Evolutionary conservation across 2,797 vertebrate species (phyloP).

Genomic region (Pangasius krempfi): DNA sequence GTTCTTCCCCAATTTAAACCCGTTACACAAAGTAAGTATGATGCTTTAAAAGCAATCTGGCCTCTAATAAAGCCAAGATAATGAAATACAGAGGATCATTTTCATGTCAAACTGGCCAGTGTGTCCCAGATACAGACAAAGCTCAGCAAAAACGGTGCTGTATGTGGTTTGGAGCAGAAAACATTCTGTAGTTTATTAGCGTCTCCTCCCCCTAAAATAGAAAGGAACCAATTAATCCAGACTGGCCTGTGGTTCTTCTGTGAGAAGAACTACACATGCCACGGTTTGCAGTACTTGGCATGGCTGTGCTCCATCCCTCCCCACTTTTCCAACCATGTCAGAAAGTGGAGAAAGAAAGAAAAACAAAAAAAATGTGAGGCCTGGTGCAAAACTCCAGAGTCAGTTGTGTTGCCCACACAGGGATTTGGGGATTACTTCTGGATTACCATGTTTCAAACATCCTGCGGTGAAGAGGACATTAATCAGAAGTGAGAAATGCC

Average conservation of each 20-base stretch:
- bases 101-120: slow-evolving; percentile 1
- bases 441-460: slow-evolving; percentile 77
- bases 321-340: slow-evolving; percentile 52
- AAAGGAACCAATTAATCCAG: slow-evolving; percentile 63
- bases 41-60: slow-evolving; percentile 1
- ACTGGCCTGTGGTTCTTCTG: slow-evolving; percentile 48
- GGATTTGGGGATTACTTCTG: slow-evolving; percentile 68
- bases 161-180: slow-evolving; percentile 41
- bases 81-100: slow-evolving; percentile 8
- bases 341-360: slow-evolving; percentile 39
- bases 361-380: slow-evolving; percentile 26
- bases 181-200: slow-evolving; percentile 58
- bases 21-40: not conserved
- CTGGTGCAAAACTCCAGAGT: slow-evolving; percentile 62
- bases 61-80: not conserved
- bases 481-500: slow-evolving; percentile 58
- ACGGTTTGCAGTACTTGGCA: slow-evolving; percentile 58
- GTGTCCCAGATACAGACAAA: slow-evolving; percentile 16
- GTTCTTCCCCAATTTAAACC: not conserved
- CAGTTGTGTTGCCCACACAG: slow-evolving; percentile 66
- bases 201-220: slow-evolving; percentile 57
- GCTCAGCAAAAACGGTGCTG: slow-evolving; percentile 34
- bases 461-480: slow-evolving; percentile 58
- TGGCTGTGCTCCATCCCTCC: slow-evolving; percentile 46
- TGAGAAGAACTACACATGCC: slow-evolving; percentile 62